phyloP scores from a whole-genome alignment of 2,113 vertebrate species.

The Malurus melanocephalus region DNA sequence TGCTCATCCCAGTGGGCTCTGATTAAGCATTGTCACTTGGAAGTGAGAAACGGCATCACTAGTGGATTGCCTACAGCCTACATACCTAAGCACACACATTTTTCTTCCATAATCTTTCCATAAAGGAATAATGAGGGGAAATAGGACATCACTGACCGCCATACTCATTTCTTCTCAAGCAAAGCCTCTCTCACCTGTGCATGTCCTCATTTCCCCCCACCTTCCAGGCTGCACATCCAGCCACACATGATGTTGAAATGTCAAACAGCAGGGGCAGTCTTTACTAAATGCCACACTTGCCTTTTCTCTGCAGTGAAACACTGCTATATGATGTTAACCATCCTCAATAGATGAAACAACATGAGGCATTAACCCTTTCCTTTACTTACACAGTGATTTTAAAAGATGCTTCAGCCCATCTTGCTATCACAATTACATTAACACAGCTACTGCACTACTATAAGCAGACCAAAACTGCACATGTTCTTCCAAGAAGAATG shows the following conservation, averaged over 20 bases:
- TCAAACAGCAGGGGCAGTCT: neutral
- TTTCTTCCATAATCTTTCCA: neutral
- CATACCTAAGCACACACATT: accelerated
- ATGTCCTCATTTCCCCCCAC: neutral
- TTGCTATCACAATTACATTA: neutral
- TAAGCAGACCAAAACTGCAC: neutral
- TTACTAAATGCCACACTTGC: constrained; percentile 47
- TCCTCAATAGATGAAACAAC: neutral
- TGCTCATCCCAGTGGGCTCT: neutral
- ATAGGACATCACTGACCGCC: neutral
- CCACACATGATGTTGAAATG: neutral
- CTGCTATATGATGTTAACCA: constrained; percentile 3
- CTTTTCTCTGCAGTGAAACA: neutral
- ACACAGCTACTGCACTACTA: neutral
- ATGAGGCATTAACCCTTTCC: neutral
- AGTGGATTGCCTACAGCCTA: neutral
- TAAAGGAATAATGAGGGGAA: neutral
- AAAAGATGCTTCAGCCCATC: neutral
- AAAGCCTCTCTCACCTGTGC: accelerated
- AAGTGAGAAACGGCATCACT: neutral
- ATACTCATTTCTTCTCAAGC: neutral
- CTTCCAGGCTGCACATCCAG: neutral
- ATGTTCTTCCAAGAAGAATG: neutral
- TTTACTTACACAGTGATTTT: neutral
- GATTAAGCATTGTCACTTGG: neutral